Conservation (phyloP, 2,797 vertebrate species). For the Periparus ater region DNA sequence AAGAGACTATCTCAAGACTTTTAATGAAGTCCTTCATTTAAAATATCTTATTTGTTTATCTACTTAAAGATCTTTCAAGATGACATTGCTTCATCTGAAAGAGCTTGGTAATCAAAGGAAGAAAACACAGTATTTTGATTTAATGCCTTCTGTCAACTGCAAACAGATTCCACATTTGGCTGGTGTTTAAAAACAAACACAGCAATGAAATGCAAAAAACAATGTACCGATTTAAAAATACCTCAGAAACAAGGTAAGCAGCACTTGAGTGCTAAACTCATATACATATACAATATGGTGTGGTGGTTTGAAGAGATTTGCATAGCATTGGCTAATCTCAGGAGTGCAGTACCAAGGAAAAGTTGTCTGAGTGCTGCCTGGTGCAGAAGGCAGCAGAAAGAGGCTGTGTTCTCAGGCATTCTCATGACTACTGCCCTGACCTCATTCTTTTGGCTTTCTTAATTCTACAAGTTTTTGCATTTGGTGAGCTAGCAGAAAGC, state of each 20-base stretch:
- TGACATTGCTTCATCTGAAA: not conserved
- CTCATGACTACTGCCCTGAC: not conserved
- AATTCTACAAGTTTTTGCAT: not conserved
- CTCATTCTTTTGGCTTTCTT: not conserved
- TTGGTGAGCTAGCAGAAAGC: not conserved
- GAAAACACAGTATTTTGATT: not conserved
- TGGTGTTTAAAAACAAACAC: not conserved
- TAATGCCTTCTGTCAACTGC: not conserved
- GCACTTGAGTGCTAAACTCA: not conserved
- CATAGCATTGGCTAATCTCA: not conserved
- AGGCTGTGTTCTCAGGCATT: not conserved
- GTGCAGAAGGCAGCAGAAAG: not conserved
- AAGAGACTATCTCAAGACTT: not conserved
- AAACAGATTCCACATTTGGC: not conserved
- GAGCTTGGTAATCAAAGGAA: not conserved
- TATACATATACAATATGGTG: accelerated
- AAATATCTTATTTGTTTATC: not conserved
- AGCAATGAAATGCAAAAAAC: not conserved
- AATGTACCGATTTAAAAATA: not conserved
- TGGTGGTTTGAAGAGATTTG: not conserved
- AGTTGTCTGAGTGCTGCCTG: not conserved
- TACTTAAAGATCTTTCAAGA: not conserved
- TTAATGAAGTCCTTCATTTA: not conserved
- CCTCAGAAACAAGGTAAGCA: not conserved
- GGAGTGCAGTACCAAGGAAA: not conserved